Evolutionary conservation across 2,113 vertebrate genomes (phyloP), one percentile per base, ranked within the genome.

Genomic region (Sylvicapra grimmia): DNA sequence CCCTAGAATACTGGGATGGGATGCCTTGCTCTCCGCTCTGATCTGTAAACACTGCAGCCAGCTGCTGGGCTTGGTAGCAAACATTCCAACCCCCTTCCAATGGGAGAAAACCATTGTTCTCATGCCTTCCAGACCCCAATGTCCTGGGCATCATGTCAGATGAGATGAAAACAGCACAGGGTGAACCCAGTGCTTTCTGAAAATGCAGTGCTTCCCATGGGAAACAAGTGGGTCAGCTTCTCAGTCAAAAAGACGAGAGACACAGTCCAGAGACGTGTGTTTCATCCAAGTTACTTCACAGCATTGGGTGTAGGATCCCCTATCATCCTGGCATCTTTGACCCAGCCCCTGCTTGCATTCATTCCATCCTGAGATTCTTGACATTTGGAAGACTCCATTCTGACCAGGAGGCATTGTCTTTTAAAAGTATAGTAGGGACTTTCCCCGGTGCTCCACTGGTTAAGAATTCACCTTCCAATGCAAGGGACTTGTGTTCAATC

Each of bases 231-330:
- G 25, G 79, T 19, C 3, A 11, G 31, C 25, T 47, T 80, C 56
- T 54, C 61, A 63, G 47, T 7, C 2, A 2, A 29, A 27, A 19
- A 75, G 49, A n/a, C 8, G 0, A 65, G 54, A 59, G 21, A 15
- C 11, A 9, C 21, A n/a, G 6, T 3, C 68, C 14, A 9, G 68
- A 29, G 58, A 31, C 0, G 14, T 3, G 0, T 44, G 7, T 72
- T 85, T 58, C 49, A 8, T 51, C 11, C 33, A 12, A n/a, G 68
- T 40, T 25, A 40, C 11, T 44, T 68, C 72, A 29, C n/a, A 5
- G 14, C 44, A 19, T 3, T 14, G 1, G 3, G 16, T 7, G 33
- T 40, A 29, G 1, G 16, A 13, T 25, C 27, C 53, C 18, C 40
- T 4, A 4, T 61, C 54, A 5, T 16, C 5, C 25, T 9, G 54